These are phyloP conservation scores for Pollimyrus isidori DNA, from an alignment of 2,113 vertebrate genomes.

Conservation along the genomic window DNA sequence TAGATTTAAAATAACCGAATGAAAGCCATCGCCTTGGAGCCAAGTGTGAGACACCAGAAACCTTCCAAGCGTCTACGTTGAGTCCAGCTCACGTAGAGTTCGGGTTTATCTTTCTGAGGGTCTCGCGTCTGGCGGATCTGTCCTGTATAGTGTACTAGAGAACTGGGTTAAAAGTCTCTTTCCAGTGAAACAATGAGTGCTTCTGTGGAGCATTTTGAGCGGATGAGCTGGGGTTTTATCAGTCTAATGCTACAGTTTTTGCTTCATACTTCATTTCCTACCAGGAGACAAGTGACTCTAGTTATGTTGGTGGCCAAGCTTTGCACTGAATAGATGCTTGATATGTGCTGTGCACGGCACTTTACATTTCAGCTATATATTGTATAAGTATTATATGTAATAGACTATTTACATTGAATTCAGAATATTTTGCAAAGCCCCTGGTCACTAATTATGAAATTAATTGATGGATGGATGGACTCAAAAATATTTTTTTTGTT, in stretches of 20 bases:
- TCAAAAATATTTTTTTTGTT: not conserved
- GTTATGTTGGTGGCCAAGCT: not conserved
- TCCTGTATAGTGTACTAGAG: not conserved
- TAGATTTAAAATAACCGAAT: not conserved
- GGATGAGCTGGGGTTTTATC: not conserved
- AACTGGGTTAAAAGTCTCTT: not conserved
- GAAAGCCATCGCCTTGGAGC: not conserved
- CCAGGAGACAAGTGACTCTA: not conserved
- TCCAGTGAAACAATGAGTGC: not conserved
- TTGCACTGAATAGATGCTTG: not conserved
- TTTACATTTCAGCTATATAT: not conserved
- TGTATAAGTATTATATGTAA: not conserved
- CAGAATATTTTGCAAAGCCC: not conserved
- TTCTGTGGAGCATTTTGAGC: not conserved
- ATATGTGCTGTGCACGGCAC: not conserved
- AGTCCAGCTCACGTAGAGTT: not conserved
- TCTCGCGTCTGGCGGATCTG: not conserved
- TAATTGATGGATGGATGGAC: not conserved
- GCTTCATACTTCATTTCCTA: not conserved
- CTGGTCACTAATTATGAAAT: not conserved
- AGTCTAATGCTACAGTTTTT: not conserved
- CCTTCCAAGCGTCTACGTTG: not conserved
- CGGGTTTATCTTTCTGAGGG: not conserved
- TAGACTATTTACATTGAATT: not conserved
- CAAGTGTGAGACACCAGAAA: not conserved